Conservation (phyloP, 64 coral and sea anemone species). For the Montipora capricornis region DNA sequence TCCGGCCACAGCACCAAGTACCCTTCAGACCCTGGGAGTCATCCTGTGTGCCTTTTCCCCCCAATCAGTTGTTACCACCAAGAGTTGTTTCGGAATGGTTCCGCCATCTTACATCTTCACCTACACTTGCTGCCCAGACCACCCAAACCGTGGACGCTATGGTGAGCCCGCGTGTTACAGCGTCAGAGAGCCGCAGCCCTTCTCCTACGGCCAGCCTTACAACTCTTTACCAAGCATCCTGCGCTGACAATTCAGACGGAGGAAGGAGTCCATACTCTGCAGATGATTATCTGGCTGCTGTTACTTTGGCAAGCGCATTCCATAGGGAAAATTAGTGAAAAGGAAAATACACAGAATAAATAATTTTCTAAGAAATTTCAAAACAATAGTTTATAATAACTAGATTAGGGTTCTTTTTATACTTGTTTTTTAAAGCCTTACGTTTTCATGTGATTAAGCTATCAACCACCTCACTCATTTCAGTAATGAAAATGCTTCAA, state of each 20-base stretch:
- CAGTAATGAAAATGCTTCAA: no score
- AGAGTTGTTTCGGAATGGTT: neutral
- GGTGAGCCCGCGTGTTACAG: neutral
- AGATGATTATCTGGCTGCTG: constrained; percentile 58
- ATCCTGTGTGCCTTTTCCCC: neutral
- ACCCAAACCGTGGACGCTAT: neutral
- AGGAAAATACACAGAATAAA: neutral
- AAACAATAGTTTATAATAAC: no score
- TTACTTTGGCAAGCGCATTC: constrained; percentile 40
- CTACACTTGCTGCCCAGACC: neutral
- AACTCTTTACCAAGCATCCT: neutral
- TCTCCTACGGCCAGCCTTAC: neutral
- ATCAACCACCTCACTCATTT: no score
- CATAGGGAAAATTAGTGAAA: neutral
- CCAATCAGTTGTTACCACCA: neutral
- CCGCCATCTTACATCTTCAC: neutral
- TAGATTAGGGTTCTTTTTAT: no score
- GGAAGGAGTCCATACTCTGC: constrained; percentile 3
- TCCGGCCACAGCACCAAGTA: neutral
- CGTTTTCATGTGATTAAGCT: no score
- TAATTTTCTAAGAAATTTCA: no score
- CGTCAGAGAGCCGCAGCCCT: neutral
- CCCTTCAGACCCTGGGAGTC: neutral
- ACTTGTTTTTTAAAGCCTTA: no score
- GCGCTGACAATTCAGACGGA: constrained; percentile 13